These are phyloP conservation scores for Meteorus sp. DNA, from an alignment of 1,140 invertebrate genomes.

Conservation along the genomic window DNA sequence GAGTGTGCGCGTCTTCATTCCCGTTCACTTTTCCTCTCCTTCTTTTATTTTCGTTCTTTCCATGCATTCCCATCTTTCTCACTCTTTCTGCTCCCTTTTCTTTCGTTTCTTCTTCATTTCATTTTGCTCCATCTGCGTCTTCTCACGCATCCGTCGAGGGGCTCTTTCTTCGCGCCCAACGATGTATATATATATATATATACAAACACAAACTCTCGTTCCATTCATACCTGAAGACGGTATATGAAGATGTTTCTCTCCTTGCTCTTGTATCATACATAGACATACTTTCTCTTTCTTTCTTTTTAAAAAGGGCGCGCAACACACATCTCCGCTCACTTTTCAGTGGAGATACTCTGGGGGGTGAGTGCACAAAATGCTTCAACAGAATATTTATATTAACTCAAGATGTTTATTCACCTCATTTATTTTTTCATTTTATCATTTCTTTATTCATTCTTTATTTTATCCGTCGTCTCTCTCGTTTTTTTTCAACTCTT, in stretches of 20 bases:
- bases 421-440: not conserved
- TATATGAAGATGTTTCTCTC: constrained; percentile 25
- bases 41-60: not conserved
- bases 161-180: not conserved
- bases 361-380: not conserved
- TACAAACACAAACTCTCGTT: too few species aligned
- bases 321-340: constrained; percentile 6
- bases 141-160: not conserved
- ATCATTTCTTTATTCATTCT: not conserved
- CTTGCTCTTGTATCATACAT: too few species aligned
- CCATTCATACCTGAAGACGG: constrained; percentile 1
- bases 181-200: too few species aligned
- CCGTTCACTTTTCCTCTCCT: not conserved
- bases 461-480: constrained; percentile 16
- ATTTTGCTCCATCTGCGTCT: not conserved
- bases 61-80: too few species aligned
- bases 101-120: not conserved
- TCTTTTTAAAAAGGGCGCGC: too few species aligned
- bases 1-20: not conserved
- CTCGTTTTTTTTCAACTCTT: constrained; percentile 23
- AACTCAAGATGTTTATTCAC: constrained; percentile 8
- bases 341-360: constrained; percentile 1
- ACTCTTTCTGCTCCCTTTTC: not conserved
- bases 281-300: too few species aligned
- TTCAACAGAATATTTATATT: constrained; percentile 11